Evolutionary conservation across 2,888 invertebrate species (phyloP).

Genomic region (Tetanocera ferruginea): DNA sequence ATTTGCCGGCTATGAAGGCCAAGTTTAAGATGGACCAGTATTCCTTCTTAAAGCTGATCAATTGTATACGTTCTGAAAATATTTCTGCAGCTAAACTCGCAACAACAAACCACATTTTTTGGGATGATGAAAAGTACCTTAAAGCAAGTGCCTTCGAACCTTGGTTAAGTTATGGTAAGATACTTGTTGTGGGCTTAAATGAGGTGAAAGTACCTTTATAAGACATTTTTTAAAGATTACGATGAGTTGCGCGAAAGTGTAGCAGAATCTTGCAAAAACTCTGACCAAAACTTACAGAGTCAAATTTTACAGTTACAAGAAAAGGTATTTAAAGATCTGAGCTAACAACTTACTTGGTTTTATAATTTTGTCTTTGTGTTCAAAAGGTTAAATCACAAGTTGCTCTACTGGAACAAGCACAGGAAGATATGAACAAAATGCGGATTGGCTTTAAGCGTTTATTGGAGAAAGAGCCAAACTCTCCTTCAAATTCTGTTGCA

Average conservation of each 20-base stretch:
- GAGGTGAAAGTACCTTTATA: not conserved
- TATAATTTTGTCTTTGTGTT: not conserved
- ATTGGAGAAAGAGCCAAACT: slow-evolving; percentile 53
- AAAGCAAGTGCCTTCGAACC: slow-evolving; percentile 83
- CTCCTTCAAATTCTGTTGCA: slow-evolving; percentile 62
- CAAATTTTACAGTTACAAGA: not conserved
- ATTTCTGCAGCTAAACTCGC: slow-evolving; percentile 73
- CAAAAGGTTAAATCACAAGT: slow-evolving; percentile 72
- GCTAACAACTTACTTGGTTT: slow-evolving; percentile 35
- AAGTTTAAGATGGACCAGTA: slow-evolving; percentile 86
- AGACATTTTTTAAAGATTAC: slow-evolving; percentile 39
- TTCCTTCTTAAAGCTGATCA: slow-evolving; percentile 84
- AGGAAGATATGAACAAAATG: slow-evolving; percentile 65
- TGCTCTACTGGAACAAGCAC: slow-evolving; percentile 74
- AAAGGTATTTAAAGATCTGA: not conserved
- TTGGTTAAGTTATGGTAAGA: slow-evolving; percentile 84
- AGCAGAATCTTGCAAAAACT: slow-evolving; percentile 7
- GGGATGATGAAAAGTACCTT: slow-evolving; percentile 84
- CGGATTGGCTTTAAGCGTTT: slow-evolving; percentile 58
- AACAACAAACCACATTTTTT: slow-evolving; percentile 72
- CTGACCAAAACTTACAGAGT: slow-evolving; percentile 33
- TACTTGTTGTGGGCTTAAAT: not conserved
- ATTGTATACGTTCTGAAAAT: slow-evolving; percentile 80
- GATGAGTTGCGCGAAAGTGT: slow-evolving; percentile 48
- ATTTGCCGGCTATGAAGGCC: slow-evolving; percentile 75